These are phyloP conservation scores for Chaenogobius annularis DNA, from an alignment of 2,113 vertebrate species.

Conservation along the genomic window DNA sequence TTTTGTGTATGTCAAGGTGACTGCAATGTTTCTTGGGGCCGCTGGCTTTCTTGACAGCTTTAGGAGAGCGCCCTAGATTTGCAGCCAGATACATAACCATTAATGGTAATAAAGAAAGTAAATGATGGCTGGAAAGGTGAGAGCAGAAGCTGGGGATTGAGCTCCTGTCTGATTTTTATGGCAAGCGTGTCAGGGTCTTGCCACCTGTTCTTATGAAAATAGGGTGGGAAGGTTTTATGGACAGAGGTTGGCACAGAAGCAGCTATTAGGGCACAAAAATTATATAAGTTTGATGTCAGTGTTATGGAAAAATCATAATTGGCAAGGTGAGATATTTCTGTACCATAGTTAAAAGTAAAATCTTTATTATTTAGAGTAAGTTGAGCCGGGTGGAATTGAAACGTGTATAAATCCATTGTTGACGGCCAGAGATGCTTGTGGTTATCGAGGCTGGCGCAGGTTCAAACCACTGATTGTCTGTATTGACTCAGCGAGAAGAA, in stretches of 20 bases:
- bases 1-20: slow-evolving; percentile 77
- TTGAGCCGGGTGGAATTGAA: background rate
- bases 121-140: slow-evolving; percentile 77
- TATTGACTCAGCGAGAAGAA: slow-evolving; percentile 24
- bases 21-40: slow-evolving; percentile 68
- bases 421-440: slow-evolving; percentile 18
- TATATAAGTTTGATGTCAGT: slow-evolving; percentile 12
- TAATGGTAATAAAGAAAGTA: slow-evolving; percentile 78
- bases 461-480: slow-evolving; percentile 24
- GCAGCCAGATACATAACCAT: slow-evolving; percentile 73
- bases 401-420: background rate
- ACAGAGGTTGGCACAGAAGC: slow-evolving; percentile 40
- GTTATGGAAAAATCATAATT: too few relatives aligned
- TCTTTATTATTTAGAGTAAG: too few relatives aligned
- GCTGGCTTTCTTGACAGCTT: slow-evolving; percentile 72
- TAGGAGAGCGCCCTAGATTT: slow-evolving; percentile 75
- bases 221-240: slow-evolving; percentile 59
- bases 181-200: slow-evolving; percentile 55
- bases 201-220: slow-evolving; percentile 74
- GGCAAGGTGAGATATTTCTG: too few relatives aligned
- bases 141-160: slow-evolving; percentile 58
- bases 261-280: slow-evolving; percentile 25
- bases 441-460: background rate
- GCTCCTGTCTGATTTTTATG: slow-evolving; percentile 66
- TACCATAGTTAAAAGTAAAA: slow-evolving; percentile 2